phyloP scores from a whole-genome alignment of 2,113 vertebrate genomes.

The Steatornis caripensis region DNA sequence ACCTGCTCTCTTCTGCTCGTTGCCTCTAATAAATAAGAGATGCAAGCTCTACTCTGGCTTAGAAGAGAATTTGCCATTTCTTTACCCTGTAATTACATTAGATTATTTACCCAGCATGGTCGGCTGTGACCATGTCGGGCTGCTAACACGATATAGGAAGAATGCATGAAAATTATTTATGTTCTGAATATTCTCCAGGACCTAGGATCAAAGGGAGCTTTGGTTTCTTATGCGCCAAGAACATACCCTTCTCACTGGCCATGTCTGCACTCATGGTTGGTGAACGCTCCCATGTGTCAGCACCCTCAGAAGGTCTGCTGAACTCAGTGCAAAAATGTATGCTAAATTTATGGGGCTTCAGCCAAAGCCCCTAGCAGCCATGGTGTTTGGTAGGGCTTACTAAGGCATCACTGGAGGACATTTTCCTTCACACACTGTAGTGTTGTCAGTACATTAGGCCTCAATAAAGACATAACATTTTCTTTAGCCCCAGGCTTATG shows the following conservation, averaged over 20 bases:
- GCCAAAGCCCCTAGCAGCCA: neutral
- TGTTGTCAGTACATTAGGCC: neutral
- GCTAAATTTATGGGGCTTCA: neutral
- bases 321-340: neutral
- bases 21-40: conserved; percentile 61
- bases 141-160: neutral
- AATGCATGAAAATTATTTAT: conserved; percentile 7
- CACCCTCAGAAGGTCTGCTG: neutral
- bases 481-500: neutral
- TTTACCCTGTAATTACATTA: conserved; percentile 54
- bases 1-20: conserved; percentile 63
- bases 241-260: neutral
- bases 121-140: conserved; percentile 43
- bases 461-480: neutral
- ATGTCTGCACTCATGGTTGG: fast-evolving
- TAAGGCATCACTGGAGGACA: neutral
- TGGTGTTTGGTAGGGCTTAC: neutral
- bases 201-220: neutral
- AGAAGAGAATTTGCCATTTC: conserved; percentile 35
- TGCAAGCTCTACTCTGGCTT: conserved; percentile 23
- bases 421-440: neutral
- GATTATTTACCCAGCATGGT: conserved; percentile 59
- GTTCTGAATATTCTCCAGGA: neutral
- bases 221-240: neutral
- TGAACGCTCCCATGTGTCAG: neutral